phyloP scores from a whole-genome alignment of 2,113 vertebrate genomes.

The Myrmecophaga tridactyla region DNA sequence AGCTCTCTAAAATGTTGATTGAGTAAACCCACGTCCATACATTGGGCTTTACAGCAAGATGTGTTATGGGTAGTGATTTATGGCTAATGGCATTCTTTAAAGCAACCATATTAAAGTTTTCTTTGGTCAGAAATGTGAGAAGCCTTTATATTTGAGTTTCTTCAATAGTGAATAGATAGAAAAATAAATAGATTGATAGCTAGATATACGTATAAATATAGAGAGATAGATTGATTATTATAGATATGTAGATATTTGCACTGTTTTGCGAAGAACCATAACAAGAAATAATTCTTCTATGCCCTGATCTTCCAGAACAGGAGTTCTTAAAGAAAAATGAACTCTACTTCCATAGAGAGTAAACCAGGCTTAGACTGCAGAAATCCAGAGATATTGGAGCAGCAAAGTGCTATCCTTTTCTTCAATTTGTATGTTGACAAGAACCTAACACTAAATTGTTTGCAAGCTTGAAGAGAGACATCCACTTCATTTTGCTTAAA shows the following conservation, averaged over 20 bases:
- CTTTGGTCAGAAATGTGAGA: conserved; percentile 58
- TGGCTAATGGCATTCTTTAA: conserved; percentile 71
- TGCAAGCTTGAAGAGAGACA: neutral
- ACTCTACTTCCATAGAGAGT: neutral
- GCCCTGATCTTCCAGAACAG: neutral
- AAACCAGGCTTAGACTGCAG: neutral
- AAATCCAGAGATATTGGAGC: neutral
- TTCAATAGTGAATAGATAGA: neutral
- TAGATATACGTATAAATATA: neutral
- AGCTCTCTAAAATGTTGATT: conserved; percentile 64
- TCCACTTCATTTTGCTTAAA: neutral
- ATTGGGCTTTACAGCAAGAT: conserved; percentile 9
- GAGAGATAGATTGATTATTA: neutral
- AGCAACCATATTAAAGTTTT: conserved; percentile 61
- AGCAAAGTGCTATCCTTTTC: neutral
- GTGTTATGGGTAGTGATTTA: neutral
- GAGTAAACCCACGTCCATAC: conserved; percentile 45
- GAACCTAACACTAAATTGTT: neutral
- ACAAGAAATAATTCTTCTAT: conserved; percentile 46
- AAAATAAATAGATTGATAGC: too few relatives aligned
- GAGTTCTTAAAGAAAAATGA: neutral
- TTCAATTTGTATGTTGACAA: neutral
- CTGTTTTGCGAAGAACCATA: conserved; percentile 48
- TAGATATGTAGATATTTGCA: conserved; percentile 67
- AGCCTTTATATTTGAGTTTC: neutral